Base-by-base conservation (phyloP, 2,113 vertebrate genomes). In the Scytalopus superciliaris region DNA sequence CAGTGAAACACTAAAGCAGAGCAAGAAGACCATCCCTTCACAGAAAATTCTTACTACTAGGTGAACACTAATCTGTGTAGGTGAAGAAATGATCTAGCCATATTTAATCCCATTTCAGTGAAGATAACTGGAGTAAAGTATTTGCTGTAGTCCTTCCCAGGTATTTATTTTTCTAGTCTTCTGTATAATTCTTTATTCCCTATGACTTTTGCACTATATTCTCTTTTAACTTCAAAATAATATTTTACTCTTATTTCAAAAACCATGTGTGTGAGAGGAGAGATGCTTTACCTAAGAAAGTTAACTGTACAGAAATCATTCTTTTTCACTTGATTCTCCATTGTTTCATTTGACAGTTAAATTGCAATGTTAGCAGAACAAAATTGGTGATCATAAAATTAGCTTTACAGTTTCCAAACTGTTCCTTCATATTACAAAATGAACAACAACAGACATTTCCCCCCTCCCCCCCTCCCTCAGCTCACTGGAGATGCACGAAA, bases 261-360 rank as follows among this genome's bases (percentile, higher is more conserved):
- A 79, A 31, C 7, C 11, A 1, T 23, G 2, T 35, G 3, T 66
- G 39, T 87, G 74, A 87, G 22, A 30, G 18, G 15, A 76, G 47
- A 76, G 13, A 35, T 47, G 60, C 22, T 93, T 92, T 83, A 72
- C 33, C 7, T 24, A 35, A 28, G 57, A 55, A 90, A 59, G 18
- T 70, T n/a, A 79, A 35, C 35, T 70, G 25, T 52, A 57, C 10
- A 60, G 28, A 91, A 86, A 42, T 83, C 24, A 63, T 15, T 62
- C 12, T 60, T 60, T 55, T 85, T 79, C 72, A 44, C 21, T 82
- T 50, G 53, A 45, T 57, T 74, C 31, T 74, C n/a, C 5, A 2
- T 66, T 74, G 37, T 91, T 87, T 91, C 84, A 81, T 66, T 84
- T 94, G 81, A 78, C 82, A 94, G 42, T 67, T 87, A 84, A 89